Evolutionary conservation across 2,113 vertebrate genomes (phyloP).

Genomic region (Ptyas mucosa): DNA sequence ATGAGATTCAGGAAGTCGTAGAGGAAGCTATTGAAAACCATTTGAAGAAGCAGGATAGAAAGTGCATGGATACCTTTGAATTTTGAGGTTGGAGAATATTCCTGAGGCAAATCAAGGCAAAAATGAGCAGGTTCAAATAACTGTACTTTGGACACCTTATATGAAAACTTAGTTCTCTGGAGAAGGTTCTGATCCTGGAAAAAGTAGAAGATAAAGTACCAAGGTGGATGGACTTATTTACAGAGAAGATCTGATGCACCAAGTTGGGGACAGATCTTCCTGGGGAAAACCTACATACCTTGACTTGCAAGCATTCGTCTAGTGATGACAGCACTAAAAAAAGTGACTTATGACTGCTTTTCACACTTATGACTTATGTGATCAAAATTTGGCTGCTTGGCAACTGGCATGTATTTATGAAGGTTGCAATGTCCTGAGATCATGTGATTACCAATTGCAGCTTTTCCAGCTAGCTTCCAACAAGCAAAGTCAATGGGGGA

Average conservation of each 20-base stretch:
- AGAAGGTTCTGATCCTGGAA: background rate
- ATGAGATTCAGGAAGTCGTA: conserved; percentile 54
- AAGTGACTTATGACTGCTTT: background rate
- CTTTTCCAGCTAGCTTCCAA: background rate
- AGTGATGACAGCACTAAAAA: background rate
- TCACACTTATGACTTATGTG: background rate
- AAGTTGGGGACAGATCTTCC: background rate
- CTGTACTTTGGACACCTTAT: background rate
- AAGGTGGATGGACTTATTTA: background rate
- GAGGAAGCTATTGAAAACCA: conserved; percentile 56
- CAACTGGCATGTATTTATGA: background rate
- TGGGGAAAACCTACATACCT: background rate
- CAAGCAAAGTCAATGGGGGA: background rate
- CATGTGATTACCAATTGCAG: background rate
- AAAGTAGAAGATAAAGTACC: background rate
- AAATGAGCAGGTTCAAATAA: background rate
- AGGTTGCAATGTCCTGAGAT: background rate
- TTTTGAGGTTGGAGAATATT: background rate
- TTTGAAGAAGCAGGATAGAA: conserved; percentile 19
- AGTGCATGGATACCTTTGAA: background rate
- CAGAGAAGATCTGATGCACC: background rate
- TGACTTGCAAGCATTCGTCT: background rate
- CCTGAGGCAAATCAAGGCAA: background rate
- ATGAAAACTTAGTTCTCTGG: background rate
- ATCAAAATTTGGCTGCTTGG: background rate